Base-by-base conservation (phyloP, 1,140 invertebrate genomes). In the Drosophila truncata region DNA sequence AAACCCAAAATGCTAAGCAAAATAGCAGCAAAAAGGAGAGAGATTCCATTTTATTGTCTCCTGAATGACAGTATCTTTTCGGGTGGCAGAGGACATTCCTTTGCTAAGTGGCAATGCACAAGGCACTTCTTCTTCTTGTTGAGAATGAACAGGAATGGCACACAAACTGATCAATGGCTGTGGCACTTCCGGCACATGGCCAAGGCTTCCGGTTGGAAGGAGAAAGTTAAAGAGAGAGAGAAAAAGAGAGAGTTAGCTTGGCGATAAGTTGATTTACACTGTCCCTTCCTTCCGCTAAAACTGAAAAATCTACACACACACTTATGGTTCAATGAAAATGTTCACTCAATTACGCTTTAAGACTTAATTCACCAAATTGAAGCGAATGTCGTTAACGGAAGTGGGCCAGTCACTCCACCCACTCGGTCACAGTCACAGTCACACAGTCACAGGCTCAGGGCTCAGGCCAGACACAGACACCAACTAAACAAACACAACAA, bases 291-390 rank as follows among this genome's bases (percentile, higher is more conserved):
- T 70, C 74, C 74, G 70, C 44, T 46, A 16, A 41, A 47, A 23
- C 47, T 39, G 18, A 20, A 54, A 37, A 37, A 35, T 37, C 4
- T 13, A 33, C 33, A 33, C 9, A 25, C 67, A 72, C 64, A 69
- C 79, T 90, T 67, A 70, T 85, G 79, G 78, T 83, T 83, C 88
- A 85, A 72, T 91, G 88, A 90, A 91, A 91, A 85, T 91, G 49
- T 91, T 91, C 88, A 80, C 88, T 91, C 88, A 91, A 91, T 91
- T 91, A 91, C 81, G 66, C 84, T 91, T 90, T 85, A 91, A 90
- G 84, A 82, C 90, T 91, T 90, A 91, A 91, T 91, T 90, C 78
- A 80, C 78, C 47, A 84, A 84, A 84, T 81, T 88, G 81, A 71
- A 78, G 78, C 54, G 74, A 81, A 80, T 84, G 67, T 78, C 67